Evolutionary conservation across 2,113 vertebrate genomes (phyloP).

Genomic region (Struthio camelus): DNA sequence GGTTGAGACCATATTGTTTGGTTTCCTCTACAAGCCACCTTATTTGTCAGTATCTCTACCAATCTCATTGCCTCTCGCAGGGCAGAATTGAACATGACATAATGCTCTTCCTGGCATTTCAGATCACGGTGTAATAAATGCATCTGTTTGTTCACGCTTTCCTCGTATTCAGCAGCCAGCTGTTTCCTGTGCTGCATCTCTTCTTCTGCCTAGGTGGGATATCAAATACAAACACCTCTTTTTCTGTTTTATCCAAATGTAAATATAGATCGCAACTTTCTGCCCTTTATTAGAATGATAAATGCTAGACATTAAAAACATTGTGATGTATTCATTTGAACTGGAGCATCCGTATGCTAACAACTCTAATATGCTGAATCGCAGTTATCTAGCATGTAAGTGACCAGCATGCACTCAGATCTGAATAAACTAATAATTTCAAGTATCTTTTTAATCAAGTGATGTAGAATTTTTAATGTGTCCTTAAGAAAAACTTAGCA

Average conservation of each 20-base stretch:
- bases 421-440: not conserved
- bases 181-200: constrained; percentile 74
- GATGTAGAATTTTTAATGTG: not conserved
- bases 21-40: not conserved
- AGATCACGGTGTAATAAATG: constrained; percentile 69
- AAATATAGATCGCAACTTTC: not conserved
- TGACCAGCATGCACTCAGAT: no score
- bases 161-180: constrained; percentile 75
- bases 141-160: constrained; percentile 76
- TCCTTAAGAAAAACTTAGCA: not conserved
- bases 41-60: constrained; percentile 1
- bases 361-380: not conserved
- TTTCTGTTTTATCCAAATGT: not conserved
- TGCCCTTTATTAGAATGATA: not conserved
- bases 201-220: constrained; percentile 71
- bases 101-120: constrained; percentile 66
- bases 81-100: constrained; percentile 53
- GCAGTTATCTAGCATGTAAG: not conserved
- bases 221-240: not conserved
- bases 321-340: not conserved
- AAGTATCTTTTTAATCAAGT: not conserved
- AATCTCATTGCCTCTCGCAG: constrained; percentile 49
- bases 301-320: not conserved
- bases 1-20: not conserved
- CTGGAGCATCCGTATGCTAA: not conserved